Conservation (phyloP, 2,888 invertebrate species). For the Polia nebulosa region DNA sequence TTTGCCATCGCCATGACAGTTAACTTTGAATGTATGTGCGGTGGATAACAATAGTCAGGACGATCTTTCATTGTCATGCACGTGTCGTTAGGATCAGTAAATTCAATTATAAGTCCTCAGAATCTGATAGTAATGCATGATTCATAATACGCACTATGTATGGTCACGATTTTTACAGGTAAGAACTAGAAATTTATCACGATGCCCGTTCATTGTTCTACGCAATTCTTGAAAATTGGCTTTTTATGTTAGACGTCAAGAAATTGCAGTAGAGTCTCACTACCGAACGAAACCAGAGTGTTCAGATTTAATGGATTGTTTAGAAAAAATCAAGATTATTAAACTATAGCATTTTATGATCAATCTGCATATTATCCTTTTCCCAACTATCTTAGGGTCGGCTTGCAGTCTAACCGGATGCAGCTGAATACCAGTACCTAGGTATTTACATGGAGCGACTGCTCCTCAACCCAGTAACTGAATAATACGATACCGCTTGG, state of each 20-base stretch:
- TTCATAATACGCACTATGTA: constrained; percentile 39
- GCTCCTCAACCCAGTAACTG: too few relatives aligned
- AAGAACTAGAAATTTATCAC: constrained; percentile 32
- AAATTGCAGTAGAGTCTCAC: too few relatives aligned
- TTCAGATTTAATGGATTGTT: too few relatives aligned
- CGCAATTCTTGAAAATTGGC: constrained; percentile 28
- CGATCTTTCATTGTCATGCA: constrained; percentile 67
- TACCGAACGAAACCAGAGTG: too few relatives aligned
- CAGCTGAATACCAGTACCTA: too few relatives aligned
- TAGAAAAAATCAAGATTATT: too few relatives aligned
- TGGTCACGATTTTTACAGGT: constrained; percentile 49
- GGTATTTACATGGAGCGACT: too few relatives aligned
- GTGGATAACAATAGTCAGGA: constrained; percentile 60
- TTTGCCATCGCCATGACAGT: constrained; percentile 66
- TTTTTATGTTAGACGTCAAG: constrained; percentile 9
- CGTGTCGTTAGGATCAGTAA: constrained; percentile 63
- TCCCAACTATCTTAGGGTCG: too few relatives aligned
- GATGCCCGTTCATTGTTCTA: constrained; percentile 23
- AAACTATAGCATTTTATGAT: too few relatives aligned
- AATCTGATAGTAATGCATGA: constrained; percentile 36
- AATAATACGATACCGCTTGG: too few relatives aligned
- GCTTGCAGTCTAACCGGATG: too few relatives aligned
- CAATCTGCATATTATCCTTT: too few relatives aligned
- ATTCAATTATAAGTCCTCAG: constrained; percentile 62
- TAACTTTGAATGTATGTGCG: constrained; percentile 58